phyloP scores from a whole-genome alignment of 2,888 invertebrate genomes.

The Periphyllus acericola region DNA sequence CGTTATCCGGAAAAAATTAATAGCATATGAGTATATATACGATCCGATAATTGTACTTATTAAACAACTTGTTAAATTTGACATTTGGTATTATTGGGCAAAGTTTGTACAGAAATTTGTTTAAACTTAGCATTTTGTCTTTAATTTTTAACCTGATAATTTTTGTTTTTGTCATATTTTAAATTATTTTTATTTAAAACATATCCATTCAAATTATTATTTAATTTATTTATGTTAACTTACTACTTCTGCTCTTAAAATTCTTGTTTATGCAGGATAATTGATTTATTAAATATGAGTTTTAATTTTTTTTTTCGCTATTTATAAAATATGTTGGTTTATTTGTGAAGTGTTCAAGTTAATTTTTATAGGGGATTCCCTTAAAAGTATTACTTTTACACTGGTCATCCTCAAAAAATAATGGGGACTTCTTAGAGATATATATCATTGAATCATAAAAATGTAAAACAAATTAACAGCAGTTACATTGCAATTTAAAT shows the following conservation, averaged over 20 bases:
- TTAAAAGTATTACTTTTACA: constrained; percentile 23
- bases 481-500: background rate
- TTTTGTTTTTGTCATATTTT: constrained; percentile 7
- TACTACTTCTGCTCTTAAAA: background rate
- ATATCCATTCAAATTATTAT: constrained; percentile 15
- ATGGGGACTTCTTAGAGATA: background rate
- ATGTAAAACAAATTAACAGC: background rate
- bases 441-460: background rate
- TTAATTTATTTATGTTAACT: constrained; percentile 3
- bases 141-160: background rate
- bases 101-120: background rate
- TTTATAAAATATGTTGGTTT: background rate
- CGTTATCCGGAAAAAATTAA: constrained; percentile 18
- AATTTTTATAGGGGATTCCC: background rate
- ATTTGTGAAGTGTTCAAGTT: constrained; percentile 6
- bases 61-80: background rate
- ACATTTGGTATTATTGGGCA: background rate
- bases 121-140: background rate
- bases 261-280: background rate
- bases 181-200: constrained; percentile 38
- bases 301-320: background rate
- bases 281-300: constrained; percentile 15
- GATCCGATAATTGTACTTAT: background rate
- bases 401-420: background rate
- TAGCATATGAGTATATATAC: constrained; percentile 3